Evolutionary conservation across 2,888 invertebrate genomes (phyloP), one percentile per base, ranked within the genome.

Genomic region (Drosophila anomelani): DNA sequence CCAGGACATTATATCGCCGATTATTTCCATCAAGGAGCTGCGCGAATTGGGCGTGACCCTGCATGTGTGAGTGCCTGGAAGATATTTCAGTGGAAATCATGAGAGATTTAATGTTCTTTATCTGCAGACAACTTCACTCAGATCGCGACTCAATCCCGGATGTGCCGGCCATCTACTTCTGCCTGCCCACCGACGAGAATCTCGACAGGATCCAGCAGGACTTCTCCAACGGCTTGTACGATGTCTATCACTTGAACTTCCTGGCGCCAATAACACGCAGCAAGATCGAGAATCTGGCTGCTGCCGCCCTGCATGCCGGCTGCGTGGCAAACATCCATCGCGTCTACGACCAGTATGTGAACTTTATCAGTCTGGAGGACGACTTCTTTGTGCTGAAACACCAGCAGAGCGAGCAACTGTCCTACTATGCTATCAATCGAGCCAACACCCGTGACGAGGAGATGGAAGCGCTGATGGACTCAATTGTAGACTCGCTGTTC

Each of bases 111-210:
- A 23, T n/a, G 1, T 9, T 15, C 0, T 9, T 15, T 23, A 1
- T 8, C 89, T 93, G 12, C 92, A 97, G 97, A 39, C 96, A 97
- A 92, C 93, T 98, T 59, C 97, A 97, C 93, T 96, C 97, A 9
- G 96, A 97, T 90, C 94, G 97, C 69, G 97, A 97, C 91, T 94
- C 96, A n/a, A 98, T 99, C 88, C 98, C 99, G 8, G 99, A 99
- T 93, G 99, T 99, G 3, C 99, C 99, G 54, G 99, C 98, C 0
- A 96, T 99, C 43, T 99, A 99, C 92, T 99, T 99, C 93, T 98
- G 99, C 92, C 95, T 97, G 78, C 99, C 99, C 4, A 96, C 97
- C 13, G 98, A 98, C 90, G 99, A 99, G 92, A 99, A 99, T 93
- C 94, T 99, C 46, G 97, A 96, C 53, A 94, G 98, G 78, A 98